Evolutionary conservation across 2,888 invertebrate genomes (phyloP).

Genomic region (Phytoseiulus persimilis): DNA sequence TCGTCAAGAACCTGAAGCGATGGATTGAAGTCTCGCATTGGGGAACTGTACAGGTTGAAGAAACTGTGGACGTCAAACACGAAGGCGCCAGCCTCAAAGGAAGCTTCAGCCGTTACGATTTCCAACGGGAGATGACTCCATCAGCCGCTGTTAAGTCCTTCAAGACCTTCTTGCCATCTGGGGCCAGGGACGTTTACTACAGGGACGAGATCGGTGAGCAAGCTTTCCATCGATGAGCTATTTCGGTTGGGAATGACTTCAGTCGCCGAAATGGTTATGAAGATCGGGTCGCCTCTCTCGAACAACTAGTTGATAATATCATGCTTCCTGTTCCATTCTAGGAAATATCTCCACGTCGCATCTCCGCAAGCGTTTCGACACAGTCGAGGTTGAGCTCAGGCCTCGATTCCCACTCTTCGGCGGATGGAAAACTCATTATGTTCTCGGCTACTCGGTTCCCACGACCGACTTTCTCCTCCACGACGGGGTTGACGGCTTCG

Average conservation of each 20-base stretch:
- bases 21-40: conserved; percentile 94
- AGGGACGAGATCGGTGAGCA: conserved; percentile 77
- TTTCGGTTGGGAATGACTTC: no score
- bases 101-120: conserved; percentile 92
- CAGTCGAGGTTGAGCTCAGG: conserved; percentile 87
- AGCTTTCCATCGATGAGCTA: background rate
- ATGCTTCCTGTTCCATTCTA: background rate
- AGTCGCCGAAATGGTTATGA: no score
- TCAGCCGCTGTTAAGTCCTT: conserved; percentile 79
- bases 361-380: conserved; percentile 75
- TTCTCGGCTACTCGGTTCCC: conserved; percentile 91
- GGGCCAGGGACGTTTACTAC: conserved; percentile 92
- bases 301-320: no score
- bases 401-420: conserved; percentile 96
- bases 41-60: conserved; percentile 97
- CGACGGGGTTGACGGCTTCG: conserved; percentile 61
- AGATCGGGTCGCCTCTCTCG: no score
- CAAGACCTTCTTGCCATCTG: conserved; percentile 66
- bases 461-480: conserved; percentile 89
- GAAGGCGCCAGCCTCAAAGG: conserved; percentile 80
- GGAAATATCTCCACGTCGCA: conserved; percentile 95
- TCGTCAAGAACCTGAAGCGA: conserved; percentile 76
- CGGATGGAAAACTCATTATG: conserved; percentile 96
- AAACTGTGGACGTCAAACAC: conserved; percentile 80
- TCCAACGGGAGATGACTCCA: conserved; percentile 70